These are phyloP conservation scores for Stenurella melanura DNA, from an alignment of 2,888 invertebrate species.

Conservation along the genomic window DNA sequence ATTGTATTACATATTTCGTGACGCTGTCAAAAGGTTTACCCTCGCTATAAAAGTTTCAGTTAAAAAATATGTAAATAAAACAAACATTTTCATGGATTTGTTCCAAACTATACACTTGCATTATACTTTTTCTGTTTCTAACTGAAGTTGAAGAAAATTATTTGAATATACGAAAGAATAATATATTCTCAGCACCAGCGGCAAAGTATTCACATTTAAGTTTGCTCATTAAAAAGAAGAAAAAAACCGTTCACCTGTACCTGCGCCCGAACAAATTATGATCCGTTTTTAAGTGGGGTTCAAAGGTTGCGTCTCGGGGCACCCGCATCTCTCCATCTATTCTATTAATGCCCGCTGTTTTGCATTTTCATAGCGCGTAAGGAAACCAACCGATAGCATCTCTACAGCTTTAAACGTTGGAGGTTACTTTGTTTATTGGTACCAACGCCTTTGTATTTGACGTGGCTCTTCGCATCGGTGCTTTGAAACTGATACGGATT, in stretches of 20 bases:
- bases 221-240: background rate
- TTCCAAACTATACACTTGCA: too few relatives aligned
- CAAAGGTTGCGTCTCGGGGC: conserved; percentile 53
- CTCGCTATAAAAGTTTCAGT: too few relatives aligned
- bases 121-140: too few relatives aligned
- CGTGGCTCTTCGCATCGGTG: conserved; percentile 25
- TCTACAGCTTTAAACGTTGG: conserved; percentile 48
- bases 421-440: conserved; percentile 50
- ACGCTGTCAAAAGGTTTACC: too few relatives aligned
- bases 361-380: conserved; percentile 51
- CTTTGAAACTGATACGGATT: conserved; percentile 25
- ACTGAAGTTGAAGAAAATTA: too few relatives aligned
- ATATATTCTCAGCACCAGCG: background rate
- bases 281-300: conserved; percentile 24
- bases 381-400: conserved; percentile 47
- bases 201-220: background rate
- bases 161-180: too few relatives aligned
- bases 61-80: too few relatives aligned
- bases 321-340: conserved; percentile 53
- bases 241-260: background rate
- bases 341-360: conserved; percentile 56
- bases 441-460: conserved; percentile 50
- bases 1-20: too few relatives aligned
- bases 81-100: too few relatives aligned
- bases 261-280: background rate